These are phyloP conservation scores for Erannis defoliaria DNA, from an alignment of 2,888 invertebrate species.

Conservation along the genomic window DNA sequence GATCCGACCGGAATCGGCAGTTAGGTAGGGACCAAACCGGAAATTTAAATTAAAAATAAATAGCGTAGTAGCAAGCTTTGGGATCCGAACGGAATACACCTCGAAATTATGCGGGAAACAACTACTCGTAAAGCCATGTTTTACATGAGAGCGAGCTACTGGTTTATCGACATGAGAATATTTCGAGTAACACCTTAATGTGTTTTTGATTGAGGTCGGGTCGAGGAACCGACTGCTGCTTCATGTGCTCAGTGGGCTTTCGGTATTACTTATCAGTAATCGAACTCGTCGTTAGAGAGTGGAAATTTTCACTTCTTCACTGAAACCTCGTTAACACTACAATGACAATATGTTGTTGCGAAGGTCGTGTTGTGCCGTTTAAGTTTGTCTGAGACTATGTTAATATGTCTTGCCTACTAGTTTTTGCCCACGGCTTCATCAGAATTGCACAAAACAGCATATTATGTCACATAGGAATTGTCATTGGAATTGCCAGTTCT, in stretches of 20 bases:
- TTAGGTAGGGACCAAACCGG: no score
- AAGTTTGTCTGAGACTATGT: not conserved
- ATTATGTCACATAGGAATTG: no score
- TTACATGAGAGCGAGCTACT: not conserved
- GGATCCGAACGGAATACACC: no score
- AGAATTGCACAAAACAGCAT: no score
- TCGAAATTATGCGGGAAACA: no score
- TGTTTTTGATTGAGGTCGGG: constrained; percentile 26
- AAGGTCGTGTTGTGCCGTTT: not conserved
- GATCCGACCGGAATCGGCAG: no score
- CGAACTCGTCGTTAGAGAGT: constrained; percentile 40
- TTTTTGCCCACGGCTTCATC: no score
- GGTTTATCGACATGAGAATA: constrained; percentile 1
- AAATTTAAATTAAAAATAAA: no score
- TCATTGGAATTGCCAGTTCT: no score
- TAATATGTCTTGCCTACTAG: not conserved
- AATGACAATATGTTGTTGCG: not conserved
- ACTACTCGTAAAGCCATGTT: no score
- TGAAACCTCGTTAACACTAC: constrained; percentile 6
- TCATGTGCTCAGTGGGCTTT: constrained; percentile 24
- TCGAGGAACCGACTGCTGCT: constrained; percentile 18
- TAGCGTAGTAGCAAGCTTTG: no score
- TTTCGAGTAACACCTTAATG: constrained; percentile 22
- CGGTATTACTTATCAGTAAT: constrained; percentile 38
- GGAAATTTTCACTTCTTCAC: constrained; percentile 33